Evolutionary conservation across 2,113 vertebrate species (phyloP).

Genomic region (Chunga burmeisteri): DNA sequence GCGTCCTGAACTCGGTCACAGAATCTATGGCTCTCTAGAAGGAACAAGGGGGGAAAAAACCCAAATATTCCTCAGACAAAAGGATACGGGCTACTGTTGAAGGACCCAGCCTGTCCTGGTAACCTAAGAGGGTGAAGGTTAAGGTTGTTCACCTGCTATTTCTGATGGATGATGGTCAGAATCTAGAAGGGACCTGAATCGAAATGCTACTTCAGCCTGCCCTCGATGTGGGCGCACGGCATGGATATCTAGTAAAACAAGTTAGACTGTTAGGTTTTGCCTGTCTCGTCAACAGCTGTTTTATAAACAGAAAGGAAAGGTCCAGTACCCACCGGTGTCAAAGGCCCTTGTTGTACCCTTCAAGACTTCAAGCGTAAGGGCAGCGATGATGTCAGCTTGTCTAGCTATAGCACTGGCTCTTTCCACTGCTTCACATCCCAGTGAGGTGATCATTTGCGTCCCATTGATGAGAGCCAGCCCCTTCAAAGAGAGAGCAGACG

Average conservation of each 20-base stretch:
- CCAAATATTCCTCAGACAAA: neutral
- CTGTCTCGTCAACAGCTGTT: neutral
- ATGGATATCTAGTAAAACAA: conserved; percentile 86
- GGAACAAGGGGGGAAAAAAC: neutral
- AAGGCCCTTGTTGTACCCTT: conserved; percentile 98
- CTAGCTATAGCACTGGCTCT: conserved; percentile 87
- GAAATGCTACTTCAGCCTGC: conserved; percentile 91
- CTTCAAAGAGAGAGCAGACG: conserved; percentile 64
- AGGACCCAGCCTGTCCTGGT: neutral
- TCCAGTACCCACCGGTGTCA: conserved; percentile 85
- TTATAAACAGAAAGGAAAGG: neutral
- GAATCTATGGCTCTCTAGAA: conserved; percentile 93
- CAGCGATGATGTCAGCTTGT: conserved; percentile 95
- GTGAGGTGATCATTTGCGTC: conserved; percentile 98
- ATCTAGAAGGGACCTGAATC: conserved; percentile 93
- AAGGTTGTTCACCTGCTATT: conserved; percentile 86
- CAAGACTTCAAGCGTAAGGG: conserved; percentile 93
- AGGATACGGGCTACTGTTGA: neutral
- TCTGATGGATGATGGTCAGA: conserved; percentile 97
- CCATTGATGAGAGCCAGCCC: conserved; percentile 96
- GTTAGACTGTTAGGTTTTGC: neutral
- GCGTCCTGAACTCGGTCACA: conserved; percentile 97
- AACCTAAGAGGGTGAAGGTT: neutral
- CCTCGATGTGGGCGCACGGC: conserved; percentile 89
- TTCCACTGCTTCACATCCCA: conserved; percentile 95